phyloP scores from a whole-genome alignment of 2,113 vertebrate genomes.

The Pristiophorus japonicus region DNA sequence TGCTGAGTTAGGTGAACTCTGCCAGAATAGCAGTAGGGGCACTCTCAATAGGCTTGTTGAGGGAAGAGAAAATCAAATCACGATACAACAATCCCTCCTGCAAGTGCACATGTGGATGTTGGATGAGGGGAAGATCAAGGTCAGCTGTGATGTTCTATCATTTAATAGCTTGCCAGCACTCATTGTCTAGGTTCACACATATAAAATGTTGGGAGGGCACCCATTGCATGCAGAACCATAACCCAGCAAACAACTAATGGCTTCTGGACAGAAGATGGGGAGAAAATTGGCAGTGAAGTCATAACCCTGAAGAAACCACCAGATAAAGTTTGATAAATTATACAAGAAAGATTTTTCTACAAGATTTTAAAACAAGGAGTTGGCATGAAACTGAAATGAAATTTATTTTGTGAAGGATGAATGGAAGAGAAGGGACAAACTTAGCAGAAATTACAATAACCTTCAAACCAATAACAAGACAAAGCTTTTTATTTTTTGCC shows the following conservation, averaged over 20 bases:
- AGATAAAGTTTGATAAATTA: neutral
- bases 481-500: neutral
- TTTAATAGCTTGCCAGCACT: neutral
- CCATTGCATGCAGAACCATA: neutral
- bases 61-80: neutral
- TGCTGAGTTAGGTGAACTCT: neutral
- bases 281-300: neutral
- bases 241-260: neutral
- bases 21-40: neutral
- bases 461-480: no score
- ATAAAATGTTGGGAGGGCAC: neutral
- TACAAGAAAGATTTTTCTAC: neutral
- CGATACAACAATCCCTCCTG: neutral
- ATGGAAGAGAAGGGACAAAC: neutral
- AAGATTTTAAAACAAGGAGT: neutral
- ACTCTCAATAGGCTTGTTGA: neutral
- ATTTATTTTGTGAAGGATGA: neutral
- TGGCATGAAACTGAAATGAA: neutral
- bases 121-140: neutral
- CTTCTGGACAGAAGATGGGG: neutral
- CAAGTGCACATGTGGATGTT: neutral
- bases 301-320: neutral
- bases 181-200: neutral
- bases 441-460: neutral
- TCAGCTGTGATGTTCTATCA: neutral